A percentile compares a stretch with the other conserved stretches of the same genome.
phyloP scores from a whole-genome alignment of 2,797 vertebrate genomes.

The Ammospiza maritima region DNA sequence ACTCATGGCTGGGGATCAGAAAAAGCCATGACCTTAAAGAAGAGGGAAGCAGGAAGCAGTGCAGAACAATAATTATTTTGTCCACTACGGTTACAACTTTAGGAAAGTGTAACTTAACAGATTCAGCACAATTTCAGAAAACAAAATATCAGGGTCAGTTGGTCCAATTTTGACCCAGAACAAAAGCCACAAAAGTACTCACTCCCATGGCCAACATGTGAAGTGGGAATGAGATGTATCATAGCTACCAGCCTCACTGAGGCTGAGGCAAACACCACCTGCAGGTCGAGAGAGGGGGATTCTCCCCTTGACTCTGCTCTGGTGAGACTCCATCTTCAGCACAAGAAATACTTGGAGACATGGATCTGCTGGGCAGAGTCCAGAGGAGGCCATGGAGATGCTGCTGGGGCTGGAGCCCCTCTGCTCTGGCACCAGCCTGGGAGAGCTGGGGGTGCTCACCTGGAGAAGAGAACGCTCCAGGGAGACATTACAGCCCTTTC shows the following conservation, averaged over 20 bases:
- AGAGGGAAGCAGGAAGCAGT: background rate
- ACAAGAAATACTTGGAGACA: background rate
- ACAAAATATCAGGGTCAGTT: background rate
- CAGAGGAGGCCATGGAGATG: background rate
- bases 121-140: background rate
- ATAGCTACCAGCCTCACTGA: background rate
- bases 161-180: background rate
- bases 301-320: background rate
- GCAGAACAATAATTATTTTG: background rate
- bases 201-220: rapidly evolving
- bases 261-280: background rate
- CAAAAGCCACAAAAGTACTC: background rate
- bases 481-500: background rate
- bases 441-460: background rate
- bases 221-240: background rate
- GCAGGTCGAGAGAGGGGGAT: rapidly evolving
- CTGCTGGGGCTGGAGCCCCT: background rate
- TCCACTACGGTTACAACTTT: background rate
- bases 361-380: background rate
- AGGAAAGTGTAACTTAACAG: background rate
- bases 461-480: background rate
- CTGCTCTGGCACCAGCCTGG: background rate
- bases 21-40: background rate
- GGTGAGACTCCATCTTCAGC: background rate
- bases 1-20: background rate